Percentiles rank a stretch among this genome's conserved stretches.
Evolutionary conservation across 2,888 invertebrate species (phyloP).

Genomic region (Hyposoter didymator): DNA sequence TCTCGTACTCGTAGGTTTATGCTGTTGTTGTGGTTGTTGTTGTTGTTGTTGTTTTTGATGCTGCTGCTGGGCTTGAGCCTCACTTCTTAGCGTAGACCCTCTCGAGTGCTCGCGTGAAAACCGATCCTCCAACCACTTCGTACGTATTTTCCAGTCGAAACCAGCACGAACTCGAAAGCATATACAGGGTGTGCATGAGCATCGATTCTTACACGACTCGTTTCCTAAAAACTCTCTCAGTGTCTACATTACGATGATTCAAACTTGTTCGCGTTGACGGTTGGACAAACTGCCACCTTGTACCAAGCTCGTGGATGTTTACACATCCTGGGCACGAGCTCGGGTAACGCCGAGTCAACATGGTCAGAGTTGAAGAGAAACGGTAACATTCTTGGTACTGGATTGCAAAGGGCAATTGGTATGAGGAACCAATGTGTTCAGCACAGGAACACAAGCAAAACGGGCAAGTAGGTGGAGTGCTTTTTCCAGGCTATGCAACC

Average conservation of each 20-base stretch:
- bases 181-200: neutral
- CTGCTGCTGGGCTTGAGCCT: neutral
- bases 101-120: constrained; percentile 59
- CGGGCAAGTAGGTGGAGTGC: neutral
- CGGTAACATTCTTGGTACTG: neutral
- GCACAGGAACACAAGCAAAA: neutral
- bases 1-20: constrained; percentile 37
- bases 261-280: neutral
- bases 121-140: constrained; percentile 53
- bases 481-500: constrained; percentile 28
- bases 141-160: constrained; percentile 49
- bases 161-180: neutral
- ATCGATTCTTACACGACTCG: neutral
- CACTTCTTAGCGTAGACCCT: constrained; percentile 3
- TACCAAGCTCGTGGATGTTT: constrained; percentile 11
- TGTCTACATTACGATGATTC: neutral
- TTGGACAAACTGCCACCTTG: neutral
- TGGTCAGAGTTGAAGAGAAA: constrained; percentile 1
- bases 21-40: constrained; percentile 1
- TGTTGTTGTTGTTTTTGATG: neutral
- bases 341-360: neutral
- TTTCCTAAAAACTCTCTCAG: neutral
- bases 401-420: neutral
- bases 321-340: neutral
- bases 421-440: neutral